Conservation (phyloP, 1,140 invertebrate genomes). For the Heliconius melpomene region DNA sequence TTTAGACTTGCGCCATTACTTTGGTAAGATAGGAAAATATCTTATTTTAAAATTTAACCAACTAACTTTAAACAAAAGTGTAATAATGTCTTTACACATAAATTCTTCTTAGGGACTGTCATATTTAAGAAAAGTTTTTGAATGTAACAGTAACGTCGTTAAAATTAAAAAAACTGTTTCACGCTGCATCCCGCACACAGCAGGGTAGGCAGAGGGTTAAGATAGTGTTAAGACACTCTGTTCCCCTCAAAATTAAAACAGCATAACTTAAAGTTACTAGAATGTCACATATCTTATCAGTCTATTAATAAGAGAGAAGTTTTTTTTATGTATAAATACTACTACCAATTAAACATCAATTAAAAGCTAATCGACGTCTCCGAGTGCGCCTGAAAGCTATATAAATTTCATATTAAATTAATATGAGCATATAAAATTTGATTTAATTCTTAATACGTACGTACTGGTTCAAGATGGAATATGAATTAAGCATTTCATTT, state of each 20-base stretch:
- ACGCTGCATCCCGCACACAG: background rate
- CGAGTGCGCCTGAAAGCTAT: background rate
- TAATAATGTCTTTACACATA: conserved; percentile 1
- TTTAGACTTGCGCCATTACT: conserved; percentile 29
- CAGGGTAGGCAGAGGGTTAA: background rate
- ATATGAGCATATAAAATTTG: too few species aligned
- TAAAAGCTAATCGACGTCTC: background rate
- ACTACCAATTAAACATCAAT: background rate
- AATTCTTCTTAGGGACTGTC: background rate
- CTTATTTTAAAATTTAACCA: conserved; percentile 28
- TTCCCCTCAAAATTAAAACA: too few species aligned
- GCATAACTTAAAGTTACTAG: too few species aligned
- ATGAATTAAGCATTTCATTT: conserved; percentile 2
- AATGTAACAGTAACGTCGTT: background rate
- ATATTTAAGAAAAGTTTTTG: background rate
- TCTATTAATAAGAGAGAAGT: too few species aligned
- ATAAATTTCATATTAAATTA: too few species aligned
- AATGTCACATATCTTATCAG: too few species aligned
- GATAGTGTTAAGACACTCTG: background rate
- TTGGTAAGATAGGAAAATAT: conserved; percentile 33
- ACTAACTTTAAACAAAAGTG: conserved; percentile 21
- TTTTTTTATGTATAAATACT: too few species aligned
- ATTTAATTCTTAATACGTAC: background rate
- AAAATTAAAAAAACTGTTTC: background rate
- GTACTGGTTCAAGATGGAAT: background rate